A percentile compares a stretch with the other conserved stretches of the same genome.
Conservation (phyloP, 2,797 vertebrate genomes). For the Thalassophryne amazonica region DNA sequence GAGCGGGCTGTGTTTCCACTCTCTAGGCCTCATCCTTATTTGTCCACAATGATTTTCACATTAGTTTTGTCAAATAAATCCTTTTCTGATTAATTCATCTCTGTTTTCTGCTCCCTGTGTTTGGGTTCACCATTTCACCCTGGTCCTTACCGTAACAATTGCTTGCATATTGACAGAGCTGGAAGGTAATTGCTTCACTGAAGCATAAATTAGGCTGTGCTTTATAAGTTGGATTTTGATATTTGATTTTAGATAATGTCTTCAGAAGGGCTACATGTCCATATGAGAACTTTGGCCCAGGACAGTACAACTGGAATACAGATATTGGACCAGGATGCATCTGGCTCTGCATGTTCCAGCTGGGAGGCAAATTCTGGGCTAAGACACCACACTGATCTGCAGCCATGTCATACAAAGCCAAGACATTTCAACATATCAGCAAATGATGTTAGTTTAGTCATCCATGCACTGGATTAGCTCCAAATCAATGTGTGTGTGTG, state of each 20-base stretch:
- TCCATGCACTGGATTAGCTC: slow-evolving; percentile 11
- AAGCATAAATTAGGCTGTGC: slow-evolving; percentile 9
- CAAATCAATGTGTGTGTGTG: slow-evolving; percentile 18
- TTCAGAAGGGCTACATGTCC: slow-evolving; percentile 32
- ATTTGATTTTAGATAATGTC: slow-evolving; percentile 12
- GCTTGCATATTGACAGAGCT: neutral
- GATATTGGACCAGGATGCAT: neutral
- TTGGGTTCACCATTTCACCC: too few relatives aligned
- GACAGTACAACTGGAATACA: slow-evolving; percentile 11
- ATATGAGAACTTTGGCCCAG: slow-evolving; percentile 26
- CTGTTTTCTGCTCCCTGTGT: too few relatives aligned
- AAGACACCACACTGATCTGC: slow-evolving; percentile 26
- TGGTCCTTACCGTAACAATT: too few relatives aligned
- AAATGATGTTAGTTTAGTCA: slow-evolving; percentile 15
- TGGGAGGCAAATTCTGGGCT: slow-evolving; percentile 36
- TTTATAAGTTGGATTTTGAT: slow-evolving; percentile 20
- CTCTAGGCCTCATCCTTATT: too few relatives aligned
- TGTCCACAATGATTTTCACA: too few relatives aligned
- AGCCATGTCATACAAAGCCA: slow-evolving; percentile 19
- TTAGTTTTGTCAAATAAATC: too few relatives aligned
- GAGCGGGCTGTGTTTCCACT: too few relatives aligned
- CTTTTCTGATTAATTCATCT: too few relatives aligned
- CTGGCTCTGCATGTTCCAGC: slow-evolving; percentile 26
- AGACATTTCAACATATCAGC: slow-evolving; percentile 23
- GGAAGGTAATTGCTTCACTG: slow-evolving; percentile 11